Conservation (phyloP, 2,888 invertebrate species). For the Slavum lentiscoides region DNA sequence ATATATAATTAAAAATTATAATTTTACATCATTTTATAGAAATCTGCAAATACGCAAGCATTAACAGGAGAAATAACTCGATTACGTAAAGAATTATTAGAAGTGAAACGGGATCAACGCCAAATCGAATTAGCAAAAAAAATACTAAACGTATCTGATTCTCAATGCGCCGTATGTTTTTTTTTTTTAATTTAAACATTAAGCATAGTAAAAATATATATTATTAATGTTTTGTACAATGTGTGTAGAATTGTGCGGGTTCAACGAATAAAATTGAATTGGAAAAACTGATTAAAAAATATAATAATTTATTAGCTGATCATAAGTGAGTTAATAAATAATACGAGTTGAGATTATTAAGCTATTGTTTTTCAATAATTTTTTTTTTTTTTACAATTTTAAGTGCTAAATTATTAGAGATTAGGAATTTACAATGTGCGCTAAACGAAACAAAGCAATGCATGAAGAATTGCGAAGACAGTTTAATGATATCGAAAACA, state of each 20-base stretch:
- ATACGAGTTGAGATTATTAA: not conserved
- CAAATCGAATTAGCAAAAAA: conserved; percentile 33
- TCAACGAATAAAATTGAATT: not conserved
- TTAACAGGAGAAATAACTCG: not conserved
- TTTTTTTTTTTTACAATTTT: not conserved
- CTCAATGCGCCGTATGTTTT: conserved; percentile 7
- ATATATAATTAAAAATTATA: too few relatives aligned
- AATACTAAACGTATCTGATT: conserved; percentile 26
- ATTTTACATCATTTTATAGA: not conserved
- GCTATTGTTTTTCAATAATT: not conserved
- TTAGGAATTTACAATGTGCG: not conserved
- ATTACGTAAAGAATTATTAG: conserved; percentile 6
- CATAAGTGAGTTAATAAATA: conserved; percentile 2
- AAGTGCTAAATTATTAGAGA: not conserved
- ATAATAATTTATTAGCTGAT: conserved; percentile 4
- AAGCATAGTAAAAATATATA: not conserved
- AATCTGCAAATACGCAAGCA: not conserved
- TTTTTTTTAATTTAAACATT: not conserved
- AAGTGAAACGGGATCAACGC: conserved; percentile 9
- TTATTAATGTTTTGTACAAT: not conserved
- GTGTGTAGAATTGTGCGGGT: conserved; percentile 11
- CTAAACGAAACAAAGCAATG: not conserved
- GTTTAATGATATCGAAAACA: conserved; percentile 2
- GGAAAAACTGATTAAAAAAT: not conserved
- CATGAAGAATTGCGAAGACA: not conserved